Percentiles rank a stretch among this genome's conserved stretches.
Evolutionary conservation across 2,888 invertebrate genomes (phyloP).

Genomic region (Hypomecis punctinalis): DNA sequence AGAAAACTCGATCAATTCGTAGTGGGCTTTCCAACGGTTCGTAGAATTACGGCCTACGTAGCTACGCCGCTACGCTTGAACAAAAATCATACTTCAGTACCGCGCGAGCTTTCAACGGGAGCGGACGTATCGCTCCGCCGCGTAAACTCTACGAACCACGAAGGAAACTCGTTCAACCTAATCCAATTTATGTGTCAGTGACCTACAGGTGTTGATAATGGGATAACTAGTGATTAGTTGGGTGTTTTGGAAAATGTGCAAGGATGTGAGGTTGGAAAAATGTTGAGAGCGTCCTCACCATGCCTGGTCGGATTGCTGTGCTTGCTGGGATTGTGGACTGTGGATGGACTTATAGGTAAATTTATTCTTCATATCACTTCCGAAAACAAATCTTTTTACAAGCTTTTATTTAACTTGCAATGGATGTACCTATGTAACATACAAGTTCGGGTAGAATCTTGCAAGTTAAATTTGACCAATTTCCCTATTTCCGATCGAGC

Average conservation of each 20-base stretch:
- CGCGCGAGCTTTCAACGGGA: constrained; percentile 55
- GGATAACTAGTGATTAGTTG: constrained; percentile 61
- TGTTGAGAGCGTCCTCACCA: constrained; percentile 74
- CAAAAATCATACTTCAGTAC: constrained; percentile 59
- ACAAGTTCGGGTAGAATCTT: no score
- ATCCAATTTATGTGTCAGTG: constrained; percentile 73
- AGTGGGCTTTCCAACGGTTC: constrained; percentile 60
- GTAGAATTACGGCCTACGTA: constrained; percentile 42
- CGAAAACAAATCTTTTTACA: no score
- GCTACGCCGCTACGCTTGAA: constrained; percentile 50
- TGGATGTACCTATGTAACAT: no score
- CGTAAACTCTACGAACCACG: constrained; percentile 62
- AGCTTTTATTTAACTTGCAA: no score
- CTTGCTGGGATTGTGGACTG: constrained; percentile 58
- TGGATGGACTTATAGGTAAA: constrained; percentile 78
- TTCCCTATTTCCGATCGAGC: no score
- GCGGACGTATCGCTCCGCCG: constrained; percentile 49
- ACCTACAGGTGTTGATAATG: constrained; percentile 56
- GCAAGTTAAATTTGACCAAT: no score
- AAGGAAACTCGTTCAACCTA: constrained; percentile 60
- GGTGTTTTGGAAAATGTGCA: constrained; percentile 67
- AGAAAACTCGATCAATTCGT: constrained; percentile 67
- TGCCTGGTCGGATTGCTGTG: constrained; percentile 74
- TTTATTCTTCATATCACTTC: background rate
- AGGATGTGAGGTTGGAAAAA: constrained; percentile 78